phyloP scores from a whole-genome alignment of 2,797 vertebrate genomes.

The Philypnodon macrostomus region DNA sequence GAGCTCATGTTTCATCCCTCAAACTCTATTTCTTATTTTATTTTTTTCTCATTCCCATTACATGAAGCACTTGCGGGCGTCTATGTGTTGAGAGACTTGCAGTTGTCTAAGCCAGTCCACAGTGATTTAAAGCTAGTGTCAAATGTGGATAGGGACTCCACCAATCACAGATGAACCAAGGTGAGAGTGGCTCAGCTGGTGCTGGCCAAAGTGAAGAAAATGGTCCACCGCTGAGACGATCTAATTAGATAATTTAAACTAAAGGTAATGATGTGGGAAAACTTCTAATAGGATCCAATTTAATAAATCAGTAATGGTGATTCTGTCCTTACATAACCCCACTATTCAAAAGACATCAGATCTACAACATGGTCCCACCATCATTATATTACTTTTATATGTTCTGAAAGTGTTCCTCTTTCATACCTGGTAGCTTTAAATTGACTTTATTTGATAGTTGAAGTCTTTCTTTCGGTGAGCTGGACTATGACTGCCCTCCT shows the following conservation, averaged over 20 bases:
- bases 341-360: background rate
- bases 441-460: background rate
- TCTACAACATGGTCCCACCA: background rate
- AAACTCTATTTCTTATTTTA: no score
- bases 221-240: background rate
- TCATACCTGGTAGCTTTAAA: background rate
- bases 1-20: conserved; percentile 12
- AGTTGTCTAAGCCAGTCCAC: conserved; percentile 16
- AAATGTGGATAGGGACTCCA: conserved; percentile 23
- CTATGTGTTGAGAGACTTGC: no score
- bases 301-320: conserved; percentile 7
- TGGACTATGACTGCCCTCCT: background rate
- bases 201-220: background rate
- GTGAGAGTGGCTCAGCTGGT: conserved; percentile 8
- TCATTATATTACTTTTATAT: background rate
- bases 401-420: background rate
- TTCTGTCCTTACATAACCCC: conserved; percentile 13
- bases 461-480: background rate
- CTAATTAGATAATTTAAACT: conserved; percentile 13
- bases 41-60: background rate
- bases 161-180: conserved; percentile 22
- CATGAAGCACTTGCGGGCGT: conserved; percentile 1
- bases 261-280: conserved; percentile 22
- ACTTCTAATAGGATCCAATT: conserved; percentile 2
- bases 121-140: conserved; percentile 28